Percentiles rank a stretch among this genome's conserved stretches.
phyloP scores from a whole-genome alignment of 1,140 invertebrate genomes.

The Arion vulgaris region DNA sequence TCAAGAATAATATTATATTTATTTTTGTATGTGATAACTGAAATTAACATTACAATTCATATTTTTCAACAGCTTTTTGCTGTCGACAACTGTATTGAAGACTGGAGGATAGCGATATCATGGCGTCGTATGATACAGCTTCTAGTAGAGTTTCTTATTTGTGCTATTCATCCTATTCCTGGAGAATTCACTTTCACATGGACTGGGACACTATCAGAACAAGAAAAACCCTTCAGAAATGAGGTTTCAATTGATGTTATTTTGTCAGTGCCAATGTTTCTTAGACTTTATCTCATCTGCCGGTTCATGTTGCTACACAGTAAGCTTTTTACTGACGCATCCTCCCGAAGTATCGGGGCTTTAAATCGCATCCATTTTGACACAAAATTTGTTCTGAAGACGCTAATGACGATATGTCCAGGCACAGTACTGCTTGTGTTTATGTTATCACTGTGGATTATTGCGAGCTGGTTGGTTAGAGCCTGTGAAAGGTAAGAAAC shows the following conservation, averaged over 20 bases:
- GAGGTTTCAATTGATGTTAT: conserved; percentile 83
- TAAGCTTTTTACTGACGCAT: conserved; percentile 99
- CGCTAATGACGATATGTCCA: conserved; percentile 99
- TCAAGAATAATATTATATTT: no score
- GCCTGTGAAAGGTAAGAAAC: conserved; percentile 95
- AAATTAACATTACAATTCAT: no score
- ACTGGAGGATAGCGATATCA: conserved; percentile 99
- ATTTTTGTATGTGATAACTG: no score
- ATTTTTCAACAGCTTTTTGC: conserved; percentile 66
- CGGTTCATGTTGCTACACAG: conserved; percentile 99
- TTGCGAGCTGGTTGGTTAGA: conserved; percentile 97
- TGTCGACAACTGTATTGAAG: conserved; percentile 93
- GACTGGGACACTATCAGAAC: conserved; percentile 86
- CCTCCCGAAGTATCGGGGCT: conserved; percentile 88
- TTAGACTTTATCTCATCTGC: conserved; percentile 98
- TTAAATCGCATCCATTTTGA: conserved; percentile 99
- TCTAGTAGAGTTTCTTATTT: conserved; percentile 91
- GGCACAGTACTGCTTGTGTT: conserved; percentile 98
- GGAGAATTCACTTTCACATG: conserved; percentile 96
- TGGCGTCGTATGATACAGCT: conserved; percentile 96
- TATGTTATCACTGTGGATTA: conserved; percentile 99
- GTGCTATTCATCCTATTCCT: conserved; percentile 97
- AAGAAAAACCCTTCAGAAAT: conserved; percentile 36
- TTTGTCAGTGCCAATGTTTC: conserved; percentile 98
- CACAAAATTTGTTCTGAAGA: conserved; percentile 98